Base-by-base conservation (phyloP, 1,140 invertebrate species). In the Hylaeus anthracinus region DNA sequence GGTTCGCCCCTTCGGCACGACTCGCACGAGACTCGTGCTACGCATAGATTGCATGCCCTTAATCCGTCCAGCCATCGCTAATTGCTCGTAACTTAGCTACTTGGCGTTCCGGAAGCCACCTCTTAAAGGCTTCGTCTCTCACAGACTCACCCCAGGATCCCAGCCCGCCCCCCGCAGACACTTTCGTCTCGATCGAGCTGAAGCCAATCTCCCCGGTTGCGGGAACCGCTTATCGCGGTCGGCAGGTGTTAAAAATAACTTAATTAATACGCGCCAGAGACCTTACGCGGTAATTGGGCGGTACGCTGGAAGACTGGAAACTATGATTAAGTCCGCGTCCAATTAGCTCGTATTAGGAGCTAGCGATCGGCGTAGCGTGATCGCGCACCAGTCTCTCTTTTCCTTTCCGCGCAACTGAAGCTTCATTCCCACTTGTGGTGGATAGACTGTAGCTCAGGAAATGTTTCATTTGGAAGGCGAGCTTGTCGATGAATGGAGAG, bases 241-340 rank as follows among this genome's bases (percentile, higher is more conserved):
- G 53, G 75, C 83, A 82, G 83, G 70, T 82, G 85, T 88, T 90
- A 90, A 90, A 90, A 90, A 88, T 90, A 90, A 91, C 89, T 91
- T 91, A 90, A 91, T 91, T 91, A 91, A 88, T 91, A 81, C 87
- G 69, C 56, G 55, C 26, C 63, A 72, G 61, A 63, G 77, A 61
- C 66, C 75, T 26, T 74, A 85, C 81, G 82, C 77, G 88, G 88
- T 90, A 90, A 90, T 90, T 89, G 84, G 85, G 79, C 79, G 84
- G 82, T 81, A 82, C 67, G 60, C 56, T 71, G n/a, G 45, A n/a
- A 75, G 45, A 58, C 60, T 66, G 82, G 43, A 71, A 73, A 79
- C 71, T 89, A 84, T 85, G 88, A 90, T 90, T 89, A 90, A 89
- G 85, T 85, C 82, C 64, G 75, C 65, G 72, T 86, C 89, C 86